Evolutionary conservation across 2,888 invertebrate genomes (phyloP), one percentile per base, ranked within the genome.

Genomic region (Pristionchus fissidentatus): DNA sequence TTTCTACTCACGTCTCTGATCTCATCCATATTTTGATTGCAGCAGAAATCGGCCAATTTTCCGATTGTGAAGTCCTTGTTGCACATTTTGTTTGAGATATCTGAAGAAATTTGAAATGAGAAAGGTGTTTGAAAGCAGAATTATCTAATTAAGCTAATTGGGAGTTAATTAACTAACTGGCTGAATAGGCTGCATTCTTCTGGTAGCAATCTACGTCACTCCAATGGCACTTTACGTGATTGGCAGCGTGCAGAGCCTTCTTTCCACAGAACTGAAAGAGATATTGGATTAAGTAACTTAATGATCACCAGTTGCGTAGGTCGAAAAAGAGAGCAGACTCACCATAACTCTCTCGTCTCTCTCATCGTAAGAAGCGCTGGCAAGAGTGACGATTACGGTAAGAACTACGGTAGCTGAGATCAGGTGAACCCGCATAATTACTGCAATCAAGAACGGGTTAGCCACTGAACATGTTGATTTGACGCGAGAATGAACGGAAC

Each of bases 391-490:
- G 62, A 62, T 15, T 19, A 38, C 38, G 41, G 41, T 35, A 66
- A 29, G 1, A 15, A 66, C 22, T 38, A 66, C 66, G 66, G 66
- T 29, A 35, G 35, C 29, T 66, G 66, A 66, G 66, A 66, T 66
- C 66, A 66, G n/a, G 35, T 19, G n/a, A 41, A 66, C 66, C 66
- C 66, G 66, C 66, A 66, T 66, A 8, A 32, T 62, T 38, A 66
- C 66, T 66, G 66, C n/a, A 66, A 66, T 29, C 32, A 62, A 35
- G n/a, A 52, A 19, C 13, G 62, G 38, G 41, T 38, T 35, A 38
- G n/a, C n/a, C n/a, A n/a, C n/a, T n/a, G n/a, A n/a, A 32, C 5
- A 35, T 26, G 57, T 38, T 32, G 66, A 38, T 66, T 57, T n/a
- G n/a, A 66, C 38, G 35, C 66, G 41, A 1, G 66, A 66, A 66